Evolutionary conservation across 2,797 vertebrate species (phyloP), one percentile per base, ranked within the genome.

Genomic region (Serranus cabrilla): DNA sequence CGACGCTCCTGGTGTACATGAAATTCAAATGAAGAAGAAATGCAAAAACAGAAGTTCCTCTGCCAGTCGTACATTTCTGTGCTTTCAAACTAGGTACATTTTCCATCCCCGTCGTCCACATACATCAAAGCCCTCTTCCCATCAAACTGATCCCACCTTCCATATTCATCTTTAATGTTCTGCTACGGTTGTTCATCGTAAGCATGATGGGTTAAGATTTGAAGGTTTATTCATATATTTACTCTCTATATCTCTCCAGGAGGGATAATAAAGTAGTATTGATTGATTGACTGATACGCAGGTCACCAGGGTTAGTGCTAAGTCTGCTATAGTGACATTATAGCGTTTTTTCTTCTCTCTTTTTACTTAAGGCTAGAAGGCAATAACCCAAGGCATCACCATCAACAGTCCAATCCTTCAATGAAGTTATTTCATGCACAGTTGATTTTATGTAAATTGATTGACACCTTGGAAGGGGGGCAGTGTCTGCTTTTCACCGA

Each of bases 381-480:
- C 89, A 90, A 93, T 94, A 92, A 95, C 89, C 88, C 77, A 83
- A 88, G 88, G 77, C 74, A 88, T 88, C 64, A 56, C 90, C 86
- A 89, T 89, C 86, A 91, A 87, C 89, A 91, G 88, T 90, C 88
- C 11, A 92, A 91, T 93, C 91, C 76, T 91, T 95, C 95, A 93
- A 91, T 78, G 93, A 94, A 88, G 92, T 96, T 95, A 96, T 97
- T 97, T 97, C 95, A 96, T 95, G 95, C 94, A 88, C 90, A 95
- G 96, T 96, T 96, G 96, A 95, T 96, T 96, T 94, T 95, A 95
- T 95, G 90, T 94, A 95, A 96, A 94, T 96, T 97, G 96, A 97
- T 96, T 97, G 97, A 97, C 96, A 96, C 94, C 94, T 97, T 93
- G 89, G 94, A 93, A 80, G 74, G 81, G 92, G 93, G 81, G 74